Conservation (phyloP, 1,140 invertebrate genomes). For the Hycleus cichorii region DNA sequence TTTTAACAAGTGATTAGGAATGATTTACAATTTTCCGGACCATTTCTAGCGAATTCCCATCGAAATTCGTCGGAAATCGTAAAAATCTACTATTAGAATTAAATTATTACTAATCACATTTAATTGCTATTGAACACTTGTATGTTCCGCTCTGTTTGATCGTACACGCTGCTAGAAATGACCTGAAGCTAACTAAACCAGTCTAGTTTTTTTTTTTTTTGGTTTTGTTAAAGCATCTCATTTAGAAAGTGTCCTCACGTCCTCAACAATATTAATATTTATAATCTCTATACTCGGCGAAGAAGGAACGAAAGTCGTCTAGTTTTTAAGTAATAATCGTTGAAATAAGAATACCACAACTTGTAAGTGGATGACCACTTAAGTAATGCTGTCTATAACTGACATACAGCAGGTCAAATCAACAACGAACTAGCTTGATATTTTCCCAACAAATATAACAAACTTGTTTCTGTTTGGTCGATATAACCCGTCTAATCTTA, state of each 20-base stretch:
- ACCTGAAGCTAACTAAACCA: slow-evolving; percentile 8
- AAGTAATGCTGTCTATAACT: slow-evolving; percentile 20
- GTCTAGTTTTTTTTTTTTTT: slow-evolving; percentile 11
- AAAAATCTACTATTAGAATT: background rate
- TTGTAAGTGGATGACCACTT: slow-evolving; percentile 22
- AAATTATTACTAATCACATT: slow-evolving; percentile 7
- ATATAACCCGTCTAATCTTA: slow-evolving; percentile 6
- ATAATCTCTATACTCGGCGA: background rate
- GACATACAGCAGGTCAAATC: slow-evolving; percentile 15
- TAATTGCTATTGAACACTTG: slow-evolving; percentile 4
- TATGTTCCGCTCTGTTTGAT: slow-evolving; percentile 9
- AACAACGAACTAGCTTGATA: slow-evolving; percentile 1
- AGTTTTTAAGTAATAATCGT: slow-evolving; percentile 11
- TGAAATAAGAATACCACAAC: slow-evolving; percentile 12
- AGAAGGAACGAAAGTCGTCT: background rate
- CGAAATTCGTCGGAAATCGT: no score
- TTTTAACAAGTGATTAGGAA: no score
- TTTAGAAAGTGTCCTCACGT: slow-evolving; percentile 8
- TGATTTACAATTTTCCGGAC: no score
- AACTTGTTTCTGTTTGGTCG: background rate
- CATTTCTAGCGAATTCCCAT: no score
- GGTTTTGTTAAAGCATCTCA: no score
- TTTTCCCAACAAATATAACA: no score
- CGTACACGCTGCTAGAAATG: slow-evolving; percentile 1
- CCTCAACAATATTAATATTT: background rate